phyloP scores from a whole-genome alignment of 1,140 invertebrate species.

The Cydia pomonella region DNA sequence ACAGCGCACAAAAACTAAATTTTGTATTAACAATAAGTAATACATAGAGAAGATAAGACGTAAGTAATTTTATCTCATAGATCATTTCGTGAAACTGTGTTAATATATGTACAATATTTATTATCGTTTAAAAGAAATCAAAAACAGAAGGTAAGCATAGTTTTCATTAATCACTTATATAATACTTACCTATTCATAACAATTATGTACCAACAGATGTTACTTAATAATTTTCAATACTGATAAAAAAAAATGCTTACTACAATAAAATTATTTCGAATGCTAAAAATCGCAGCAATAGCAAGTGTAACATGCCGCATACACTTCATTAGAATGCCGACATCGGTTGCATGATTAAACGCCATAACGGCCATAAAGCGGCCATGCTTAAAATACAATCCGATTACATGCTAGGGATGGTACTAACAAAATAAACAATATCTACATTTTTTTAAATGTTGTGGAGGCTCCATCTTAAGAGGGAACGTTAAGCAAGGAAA shows the following conservation, averaged over 20 bases:
- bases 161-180: too few relatives aligned
- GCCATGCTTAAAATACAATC: constrained; percentile 44
- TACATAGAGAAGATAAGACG: too few relatives aligned
- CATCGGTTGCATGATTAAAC: constrained; percentile 61
- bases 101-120: too few relatives aligned
- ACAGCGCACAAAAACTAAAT: background rate
- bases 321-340: constrained; percentile 52
- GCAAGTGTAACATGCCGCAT: background rate
- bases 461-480: constrained; percentile 46
- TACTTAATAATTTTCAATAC: too few relatives aligned
- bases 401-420: constrained; percentile 29
- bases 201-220: too few relatives aligned
- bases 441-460: background rate
- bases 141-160: too few relatives aligned
- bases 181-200: too few relatives aligned
- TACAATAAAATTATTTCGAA: background rate
- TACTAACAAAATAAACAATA: background rate
- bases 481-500: too few relatives aligned
- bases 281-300: background rate
- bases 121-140: too few relatives aligned
- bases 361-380: constrained; percentile 59
- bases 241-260: background rate
- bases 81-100: too few relatives aligned
- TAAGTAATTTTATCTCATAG: too few relatives aligned
- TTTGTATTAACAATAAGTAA: too few relatives aligned